These are phyloP conservation scores for Oreonectes daqikongensis DNA, from an alignment of 2,797 vertebrate genomes.

Conservation along the genomic window DNA sequence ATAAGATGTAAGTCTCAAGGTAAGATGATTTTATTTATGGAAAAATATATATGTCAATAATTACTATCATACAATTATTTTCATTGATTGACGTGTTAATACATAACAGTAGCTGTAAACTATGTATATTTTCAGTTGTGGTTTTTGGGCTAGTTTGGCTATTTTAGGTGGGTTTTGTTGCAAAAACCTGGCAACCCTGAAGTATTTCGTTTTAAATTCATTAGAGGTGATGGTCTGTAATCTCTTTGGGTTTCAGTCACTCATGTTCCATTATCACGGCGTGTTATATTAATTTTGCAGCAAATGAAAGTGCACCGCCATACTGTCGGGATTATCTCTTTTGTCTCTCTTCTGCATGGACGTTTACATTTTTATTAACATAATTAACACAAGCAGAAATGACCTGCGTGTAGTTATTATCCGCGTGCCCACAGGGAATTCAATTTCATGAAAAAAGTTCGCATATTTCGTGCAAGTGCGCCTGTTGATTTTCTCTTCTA, in stretches of 20 bases:
- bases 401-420: background rate
- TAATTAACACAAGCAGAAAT: background rate
- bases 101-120: too few relatives aligned
- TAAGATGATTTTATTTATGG: too few relatives aligned
- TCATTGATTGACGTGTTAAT: too few relatives aligned
- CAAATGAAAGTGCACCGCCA: background rate
- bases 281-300: background rate
- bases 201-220: background rate
- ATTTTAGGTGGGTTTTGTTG: too few relatives aligned
- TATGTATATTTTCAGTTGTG: too few relatives aligned
- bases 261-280: background rate
- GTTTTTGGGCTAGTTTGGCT: too few relatives aligned
- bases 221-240: background rate
- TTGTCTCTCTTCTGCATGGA: background rate
- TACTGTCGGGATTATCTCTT: background rate
- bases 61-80: too few relatives aligned
- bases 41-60: too few relatives aligned
- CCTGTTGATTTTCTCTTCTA: background rate
- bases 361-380: background rate
- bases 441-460: too few relatives aligned
- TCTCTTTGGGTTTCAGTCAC: background rate
- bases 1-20: too few relatives aligned
- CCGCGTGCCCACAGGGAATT: too few relatives aligned
- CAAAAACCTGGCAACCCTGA: too few relatives aligned
- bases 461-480: constrained; percentile 2